These are phyloP conservation scores for Siniperca undulata DNA, from an alignment of 2,797 vertebrate species.

Conservation along the genomic window DNA sequence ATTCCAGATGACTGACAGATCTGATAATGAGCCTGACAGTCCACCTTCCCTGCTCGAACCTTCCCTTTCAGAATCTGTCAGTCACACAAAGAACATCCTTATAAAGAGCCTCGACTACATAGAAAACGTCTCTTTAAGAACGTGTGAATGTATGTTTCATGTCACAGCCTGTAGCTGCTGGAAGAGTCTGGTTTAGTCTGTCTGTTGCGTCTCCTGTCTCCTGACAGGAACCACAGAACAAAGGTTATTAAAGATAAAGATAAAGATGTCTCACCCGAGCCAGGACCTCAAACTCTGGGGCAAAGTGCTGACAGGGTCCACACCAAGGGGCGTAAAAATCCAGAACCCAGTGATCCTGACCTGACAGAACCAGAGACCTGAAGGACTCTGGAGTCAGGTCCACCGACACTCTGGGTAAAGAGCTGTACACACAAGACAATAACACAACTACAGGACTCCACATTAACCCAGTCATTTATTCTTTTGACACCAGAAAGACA, in stretches of 20 bases:
- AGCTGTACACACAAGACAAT: slow-evolving; percentile 79
- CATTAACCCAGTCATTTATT: not conserved
- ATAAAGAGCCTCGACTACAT: not conserved
- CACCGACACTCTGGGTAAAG: slow-evolving; percentile 89
- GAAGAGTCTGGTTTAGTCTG: not conserved
- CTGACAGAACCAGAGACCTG: slow-evolving; percentile 88
- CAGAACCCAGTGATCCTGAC: slow-evolving; percentile 94
- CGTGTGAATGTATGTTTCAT: not conserved
- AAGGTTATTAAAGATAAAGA: rapidly evolving
- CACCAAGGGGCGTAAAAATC: slow-evolving; percentile 99
- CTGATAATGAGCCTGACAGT: slow-evolving; percentile 92
- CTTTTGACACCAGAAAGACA: not conserved
- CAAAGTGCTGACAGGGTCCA: slow-evolving; percentile 95
- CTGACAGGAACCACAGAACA: not conserved
- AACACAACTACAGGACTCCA: not conserved
- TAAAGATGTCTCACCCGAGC: slow-evolving; percentile 87
- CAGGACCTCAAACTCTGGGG: slow-evolving; percentile 95
- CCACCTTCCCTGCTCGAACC: slow-evolving; percentile 94
- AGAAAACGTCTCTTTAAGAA: not conserved
- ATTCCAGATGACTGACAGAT: slow-evolving; percentile 92
- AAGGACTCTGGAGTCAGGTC: slow-evolving; percentile 93
- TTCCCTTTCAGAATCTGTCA: slow-evolving; percentile 90
- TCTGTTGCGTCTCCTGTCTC: not conserved
- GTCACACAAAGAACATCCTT: slow-evolving; percentile 3
- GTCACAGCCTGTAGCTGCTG: not conserved